Conservation (phyloP, 2,888 invertebrate species). For the Sinotaia quadrata region DNA sequence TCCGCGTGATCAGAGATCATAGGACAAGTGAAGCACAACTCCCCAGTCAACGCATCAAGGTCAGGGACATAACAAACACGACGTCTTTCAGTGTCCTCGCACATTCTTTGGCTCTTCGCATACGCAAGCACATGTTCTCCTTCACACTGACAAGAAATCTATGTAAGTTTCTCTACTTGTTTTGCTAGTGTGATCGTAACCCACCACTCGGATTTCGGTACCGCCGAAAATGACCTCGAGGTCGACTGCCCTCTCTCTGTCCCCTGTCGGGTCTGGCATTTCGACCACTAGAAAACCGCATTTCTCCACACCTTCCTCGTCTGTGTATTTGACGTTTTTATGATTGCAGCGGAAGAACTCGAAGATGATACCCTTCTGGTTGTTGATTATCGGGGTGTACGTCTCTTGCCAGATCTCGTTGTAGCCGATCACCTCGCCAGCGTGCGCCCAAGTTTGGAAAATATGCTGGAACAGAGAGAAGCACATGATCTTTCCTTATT, state of each 20-base stretch:
- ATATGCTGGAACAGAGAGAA: constrained; percentile 56
- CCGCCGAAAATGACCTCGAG: constrained; percentile 66
- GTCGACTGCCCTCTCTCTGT: constrained; percentile 62
- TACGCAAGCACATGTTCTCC: no score
- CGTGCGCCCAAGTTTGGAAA: constrained; percentile 63
- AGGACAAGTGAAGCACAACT: no score
- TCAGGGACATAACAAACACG: no score
- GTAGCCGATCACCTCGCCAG: constrained; percentile 64
- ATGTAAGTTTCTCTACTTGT: constrained; percentile 62
- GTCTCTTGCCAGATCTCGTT: constrained; percentile 66
- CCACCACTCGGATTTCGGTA: constrained; percentile 65
- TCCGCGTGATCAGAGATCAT: no score
- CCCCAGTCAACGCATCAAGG: no score
- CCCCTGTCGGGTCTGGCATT: constrained; percentile 66
- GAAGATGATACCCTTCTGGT: constrained; percentile 66
- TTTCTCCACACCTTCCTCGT: constrained; percentile 62
- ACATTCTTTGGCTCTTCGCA: no score
- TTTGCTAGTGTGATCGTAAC: constrained; percentile 63
- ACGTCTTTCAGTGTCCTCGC: no score
- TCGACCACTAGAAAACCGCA: constrained; percentile 64
- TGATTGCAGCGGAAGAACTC: constrained; percentile 59
- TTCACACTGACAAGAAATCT: constrained; percentile 54
- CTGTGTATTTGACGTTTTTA: constrained; percentile 58
- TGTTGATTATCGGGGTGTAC: constrained; percentile 65
- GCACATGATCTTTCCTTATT: no score